Conservation (phyloP, 2,797 vertebrate genomes). For the Spondyliosoma cantharus region DNA sequence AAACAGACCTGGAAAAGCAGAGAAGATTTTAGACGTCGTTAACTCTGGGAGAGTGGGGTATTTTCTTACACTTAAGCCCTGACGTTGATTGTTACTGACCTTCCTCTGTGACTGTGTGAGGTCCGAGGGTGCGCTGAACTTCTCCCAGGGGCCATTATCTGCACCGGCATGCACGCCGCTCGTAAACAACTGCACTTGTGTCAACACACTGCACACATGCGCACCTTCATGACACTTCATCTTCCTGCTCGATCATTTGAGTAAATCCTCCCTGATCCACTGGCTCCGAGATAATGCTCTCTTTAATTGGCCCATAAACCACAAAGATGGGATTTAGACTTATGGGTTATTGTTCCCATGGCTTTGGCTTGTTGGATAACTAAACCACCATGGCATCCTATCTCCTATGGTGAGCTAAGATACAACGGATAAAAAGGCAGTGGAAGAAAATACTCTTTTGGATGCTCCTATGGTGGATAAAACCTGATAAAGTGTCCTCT, state of each 20-base stretch:
- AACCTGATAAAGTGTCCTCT: too few relatives aligned
- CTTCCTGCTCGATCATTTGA: conserved; percentile 4
- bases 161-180: neutral
- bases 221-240: conserved; percentile 1
- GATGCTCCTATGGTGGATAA: too few relatives aligned
- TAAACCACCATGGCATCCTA: conserved; percentile 43
- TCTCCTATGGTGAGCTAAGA: conserved; percentile 15
- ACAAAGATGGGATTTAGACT: conserved; percentile 36
- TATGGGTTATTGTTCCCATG: conserved; percentile 39
- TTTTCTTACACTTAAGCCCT: conserved; percentile 51
- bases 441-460: neutral
- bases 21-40: conserved; percentile 37
- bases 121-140: conserved; percentile 51
- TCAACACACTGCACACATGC: conserved; percentile 9
- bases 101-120: conserved; percentile 56
- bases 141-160: conserved; percentile 29
- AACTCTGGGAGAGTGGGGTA: conserved; percentile 15
- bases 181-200: conserved; percentile 33
- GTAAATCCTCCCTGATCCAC: conserved; percentile 33
- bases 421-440: conserved; percentile 47
- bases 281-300: conserved; percentile 24
- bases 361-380: conserved; percentile 30
- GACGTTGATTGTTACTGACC: conserved; percentile 49
- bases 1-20: conserved; percentile 63
- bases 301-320: conserved; percentile 53